Conservation (phyloP, 2,888 invertebrate species). For the Petrophora chlorosata region DNA sequence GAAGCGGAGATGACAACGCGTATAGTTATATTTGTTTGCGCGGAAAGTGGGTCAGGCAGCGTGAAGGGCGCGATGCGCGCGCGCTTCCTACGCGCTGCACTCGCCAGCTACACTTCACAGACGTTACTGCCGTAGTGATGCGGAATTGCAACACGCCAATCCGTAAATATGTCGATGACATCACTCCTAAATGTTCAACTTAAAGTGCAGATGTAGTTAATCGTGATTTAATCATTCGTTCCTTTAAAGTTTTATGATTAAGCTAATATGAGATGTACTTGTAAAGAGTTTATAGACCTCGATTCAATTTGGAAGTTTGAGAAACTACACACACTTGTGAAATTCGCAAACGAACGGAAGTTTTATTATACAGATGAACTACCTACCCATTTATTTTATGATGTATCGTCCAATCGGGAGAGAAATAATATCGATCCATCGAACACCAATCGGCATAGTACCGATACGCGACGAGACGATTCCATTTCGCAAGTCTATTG, state of each 20-base stretch:
- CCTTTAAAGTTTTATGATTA: too few species aligned
- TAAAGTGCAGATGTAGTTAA: not conserved
- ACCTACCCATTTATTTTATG: constrained; percentile 29
- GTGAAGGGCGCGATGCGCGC: constrained; percentile 66
- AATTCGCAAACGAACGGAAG: constrained; percentile 18
- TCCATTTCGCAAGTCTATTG: constrained; percentile 65
- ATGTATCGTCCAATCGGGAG: constrained; percentile 21
- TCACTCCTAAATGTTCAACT: not conserved
- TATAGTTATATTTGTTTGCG: constrained; percentile 46
- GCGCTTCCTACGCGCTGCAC: constrained; percentile 61
- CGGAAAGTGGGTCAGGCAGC: constrained; percentile 62
- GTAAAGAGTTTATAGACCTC: too few species aligned
- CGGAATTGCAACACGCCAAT: constrained; percentile 31
- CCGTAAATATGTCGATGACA: constrained; percentile 28
- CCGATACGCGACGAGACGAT: constrained; percentile 38
- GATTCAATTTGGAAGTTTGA: constrained; percentile 16
- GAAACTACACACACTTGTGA: constrained; percentile 17
- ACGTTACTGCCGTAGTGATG: constrained; percentile 40
- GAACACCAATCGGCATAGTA: not conserved
- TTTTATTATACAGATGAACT: constrained; percentile 24
- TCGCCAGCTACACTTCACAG: constrained; percentile 13
- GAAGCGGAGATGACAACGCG: constrained; percentile 39
- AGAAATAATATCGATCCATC: constrained; percentile 14
- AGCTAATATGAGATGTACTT: too few species aligned
- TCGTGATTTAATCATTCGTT: too few species aligned